Percentiles rank a stretch among this genome's conserved stretches.
Evolutionary conservation across 2,797 vertebrate genomes (phyloP).

Genomic region (Alcedo atthis): DNA sequence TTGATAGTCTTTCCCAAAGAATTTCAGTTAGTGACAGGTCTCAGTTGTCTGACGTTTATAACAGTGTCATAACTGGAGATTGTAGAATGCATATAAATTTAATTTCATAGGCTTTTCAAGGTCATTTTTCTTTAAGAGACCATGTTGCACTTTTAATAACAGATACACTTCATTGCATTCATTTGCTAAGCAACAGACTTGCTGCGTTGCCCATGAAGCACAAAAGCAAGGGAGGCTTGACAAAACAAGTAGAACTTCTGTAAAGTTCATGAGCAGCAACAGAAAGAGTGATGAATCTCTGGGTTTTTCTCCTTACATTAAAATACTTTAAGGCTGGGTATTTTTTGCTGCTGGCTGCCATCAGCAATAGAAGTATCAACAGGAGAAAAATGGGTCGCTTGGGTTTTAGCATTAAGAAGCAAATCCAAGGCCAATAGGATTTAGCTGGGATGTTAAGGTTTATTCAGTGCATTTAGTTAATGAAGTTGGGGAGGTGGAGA

Average conservation of each 20-base stretch:
- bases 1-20: background rate
- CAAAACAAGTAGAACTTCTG: background rate
- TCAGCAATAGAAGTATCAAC: slow-evolving; percentile 64
- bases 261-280: slow-evolving; percentile 22
- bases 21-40: background rate
- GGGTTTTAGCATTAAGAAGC: slow-evolving; percentile 92
- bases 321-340: slow-evolving; percentile 55
- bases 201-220: background rate
- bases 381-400: slow-evolving; percentile 93
- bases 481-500: slow-evolving; percentile 59
- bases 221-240: slow-evolving; percentile 24
- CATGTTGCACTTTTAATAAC: background rate
- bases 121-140: background rate
- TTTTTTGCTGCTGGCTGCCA: slow-evolving; percentile 80
- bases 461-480: slow-evolving; percentile 86
- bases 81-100: background rate
- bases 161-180: background rate
- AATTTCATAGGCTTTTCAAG: background rate
- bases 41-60: background rate
- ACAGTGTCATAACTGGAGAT: background rate
- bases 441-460: slow-evolving; percentile 86
- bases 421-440: slow-evolving; percentile 91
- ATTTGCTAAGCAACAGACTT: slow-evolving; percentile 50
- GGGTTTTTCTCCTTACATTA: slow-evolving; percentile 67
- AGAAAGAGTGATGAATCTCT: slow-evolving; percentile 27